These are phyloP conservation scores for Hippocampus kuda DNA, from an alignment of 2,797 vertebrate genomes.

Conservation along the genomic window DNA sequence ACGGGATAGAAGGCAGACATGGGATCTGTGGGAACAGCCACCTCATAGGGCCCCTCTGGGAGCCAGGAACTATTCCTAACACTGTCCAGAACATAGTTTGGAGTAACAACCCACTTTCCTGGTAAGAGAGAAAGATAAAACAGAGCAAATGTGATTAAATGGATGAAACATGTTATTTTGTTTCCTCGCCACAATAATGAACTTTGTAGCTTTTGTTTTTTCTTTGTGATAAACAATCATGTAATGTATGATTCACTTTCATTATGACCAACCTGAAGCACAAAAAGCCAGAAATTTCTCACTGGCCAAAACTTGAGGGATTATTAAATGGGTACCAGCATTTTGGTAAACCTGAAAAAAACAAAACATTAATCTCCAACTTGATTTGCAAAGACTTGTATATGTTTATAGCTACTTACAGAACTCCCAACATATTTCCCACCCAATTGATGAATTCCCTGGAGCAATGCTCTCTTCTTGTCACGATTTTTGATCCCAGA, in stretches of 20 bases:
- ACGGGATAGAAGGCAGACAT: constrained; percentile 45
- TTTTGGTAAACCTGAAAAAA: constrained; percentile 73
- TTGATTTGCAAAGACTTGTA: not conserved
- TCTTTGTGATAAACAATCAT: not conserved
- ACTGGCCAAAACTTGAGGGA: constrained; percentile 70
- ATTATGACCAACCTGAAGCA: constrained; percentile 77
- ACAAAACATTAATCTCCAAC: constrained; percentile 1
- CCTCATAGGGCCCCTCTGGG: constrained; percentile 80
- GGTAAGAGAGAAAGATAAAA: constrained; percentile 5
- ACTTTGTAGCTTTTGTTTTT: not conserved
- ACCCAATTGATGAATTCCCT: constrained; percentile 55
- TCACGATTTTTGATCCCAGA: constrained; percentile 56
- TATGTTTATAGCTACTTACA: constrained; percentile 48
- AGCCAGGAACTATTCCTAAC: constrained; percentile 83
- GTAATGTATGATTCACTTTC: not conserved
- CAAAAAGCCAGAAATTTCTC: constrained; percentile 92
- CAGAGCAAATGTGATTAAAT: not conserved
- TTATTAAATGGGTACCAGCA: constrained; percentile 79
- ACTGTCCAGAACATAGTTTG: constrained; percentile 86
- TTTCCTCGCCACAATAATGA: not conserved
- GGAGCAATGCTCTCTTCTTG: constrained; percentile 55
- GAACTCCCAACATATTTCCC: constrained; percentile 67
- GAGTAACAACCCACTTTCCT: constrained; percentile 95
- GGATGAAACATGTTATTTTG: not conserved
- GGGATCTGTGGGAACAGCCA: constrained; percentile 52